Percentiles rank a stretch among this genome's conserved stretches.
Conservation (phyloP, 1,140 invertebrate genomes). For the Caenorhabditis brenneri region DNA sequence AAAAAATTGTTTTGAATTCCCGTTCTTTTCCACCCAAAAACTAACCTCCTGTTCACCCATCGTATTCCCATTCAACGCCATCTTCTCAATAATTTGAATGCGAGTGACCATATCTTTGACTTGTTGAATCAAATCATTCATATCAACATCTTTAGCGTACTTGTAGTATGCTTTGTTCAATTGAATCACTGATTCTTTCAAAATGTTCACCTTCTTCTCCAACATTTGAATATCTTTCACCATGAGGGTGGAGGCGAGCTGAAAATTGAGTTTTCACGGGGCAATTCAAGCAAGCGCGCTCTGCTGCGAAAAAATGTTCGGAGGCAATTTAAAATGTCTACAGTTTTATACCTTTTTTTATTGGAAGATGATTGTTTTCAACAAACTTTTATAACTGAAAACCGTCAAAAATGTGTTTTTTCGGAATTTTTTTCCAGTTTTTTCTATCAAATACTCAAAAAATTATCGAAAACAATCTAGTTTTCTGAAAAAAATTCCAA, state of each 20-base stretch:
- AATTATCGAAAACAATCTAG: no score
- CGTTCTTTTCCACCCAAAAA: neutral
- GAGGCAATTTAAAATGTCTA: no score
- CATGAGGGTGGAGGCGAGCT: neutral
- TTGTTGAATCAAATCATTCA: slow-evolving; percentile 8
- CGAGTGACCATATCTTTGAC: neutral
- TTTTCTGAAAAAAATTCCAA: no score
- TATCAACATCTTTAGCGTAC: neutral
- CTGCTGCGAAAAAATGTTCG: no score
- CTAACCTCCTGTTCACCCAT: neutral
- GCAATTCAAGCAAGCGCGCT: no score
- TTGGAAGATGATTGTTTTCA: no score
- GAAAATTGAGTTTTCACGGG: neutral
- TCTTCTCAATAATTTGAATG: neutral
- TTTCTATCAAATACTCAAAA: no score
- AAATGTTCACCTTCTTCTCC: slow-evolving; percentile 15
- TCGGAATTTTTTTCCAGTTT: no score
- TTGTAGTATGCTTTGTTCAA: neutral
- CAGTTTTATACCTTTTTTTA: no score
- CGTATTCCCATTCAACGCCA: neutral
- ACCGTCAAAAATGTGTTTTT: no score
- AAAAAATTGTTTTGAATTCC: neutral
- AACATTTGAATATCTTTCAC: neutral
- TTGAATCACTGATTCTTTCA: slow-evolving; percentile 18
- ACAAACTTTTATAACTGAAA: no score